These are phyloP conservation scores for Paedocypris sp. DNA, from an alignment of 2,113 vertebrate genomes.

Conservation along the genomic window DNA sequence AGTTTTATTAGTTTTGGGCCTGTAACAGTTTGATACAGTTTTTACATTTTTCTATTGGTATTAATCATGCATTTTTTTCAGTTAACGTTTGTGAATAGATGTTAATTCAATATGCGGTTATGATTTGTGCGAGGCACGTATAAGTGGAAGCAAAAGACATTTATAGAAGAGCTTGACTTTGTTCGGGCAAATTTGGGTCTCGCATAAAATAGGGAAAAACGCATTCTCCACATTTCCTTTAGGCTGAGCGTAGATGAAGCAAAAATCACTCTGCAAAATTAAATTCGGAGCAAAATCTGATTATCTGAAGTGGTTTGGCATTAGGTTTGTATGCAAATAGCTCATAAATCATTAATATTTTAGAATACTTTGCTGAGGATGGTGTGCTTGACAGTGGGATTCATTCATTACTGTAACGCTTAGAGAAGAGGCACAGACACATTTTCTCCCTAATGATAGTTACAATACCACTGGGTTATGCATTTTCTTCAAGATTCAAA, in stretches of 20 bases:
- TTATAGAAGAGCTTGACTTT: no score
- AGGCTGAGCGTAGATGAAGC: constrained; percentile 34
- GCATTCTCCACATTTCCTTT: constrained; percentile 37
- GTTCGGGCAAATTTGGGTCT: no score
- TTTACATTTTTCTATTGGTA: no score
- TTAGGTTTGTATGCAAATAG: constrained; percentile 69
- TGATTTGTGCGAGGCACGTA: no score
- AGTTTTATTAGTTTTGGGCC: no score
- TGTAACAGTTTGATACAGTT: no score
- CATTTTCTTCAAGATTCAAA: no score
- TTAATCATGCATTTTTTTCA: no score
- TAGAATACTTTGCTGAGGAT: constrained; percentile 55
- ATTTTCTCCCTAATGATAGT: constrained; percentile 32
- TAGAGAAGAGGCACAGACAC: constrained; percentile 35
- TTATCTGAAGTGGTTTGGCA: constrained; percentile 66
- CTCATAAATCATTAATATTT: constrained; percentile 64
- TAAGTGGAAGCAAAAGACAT: no score
- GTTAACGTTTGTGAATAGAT: no score
- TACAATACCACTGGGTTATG: no score
- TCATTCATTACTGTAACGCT: constrained; percentile 4
- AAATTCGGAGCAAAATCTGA: constrained; percentile 61
- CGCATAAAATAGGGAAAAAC: constrained; percentile 32
- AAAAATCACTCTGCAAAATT: constrained; percentile 49
- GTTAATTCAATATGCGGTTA: no score
- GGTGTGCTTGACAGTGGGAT: constrained; percentile 30